Base-by-base conservation (phyloP, 2,797 vertebrate species). In the Pangasius macronema region DNA sequence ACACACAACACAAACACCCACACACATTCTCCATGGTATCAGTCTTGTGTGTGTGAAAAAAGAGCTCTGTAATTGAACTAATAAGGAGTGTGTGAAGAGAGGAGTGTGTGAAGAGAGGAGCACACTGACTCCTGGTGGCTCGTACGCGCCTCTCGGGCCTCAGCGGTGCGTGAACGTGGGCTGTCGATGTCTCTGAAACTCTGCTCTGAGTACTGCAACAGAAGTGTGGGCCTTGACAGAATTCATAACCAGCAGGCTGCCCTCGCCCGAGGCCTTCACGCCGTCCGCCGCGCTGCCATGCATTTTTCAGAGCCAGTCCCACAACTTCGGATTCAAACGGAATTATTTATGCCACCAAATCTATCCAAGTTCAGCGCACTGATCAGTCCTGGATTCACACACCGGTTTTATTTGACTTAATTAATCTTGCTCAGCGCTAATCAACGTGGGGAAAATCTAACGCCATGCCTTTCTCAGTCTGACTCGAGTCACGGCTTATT, bases 21-120 rank as follows among this genome's bases (percentile, higher is more conserved):
- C 55, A 49, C 20, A 83, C 89, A 65, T 72, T 49, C 57, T 68
- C 82, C 3, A 3, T 70, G 57, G 59, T 85, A 83, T 73, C 51
- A 63, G 36, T 55, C 87, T 76, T 5, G 46, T 87, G 20, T 68
- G 85, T 57, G 75, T 87, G 77, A 76, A 88, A 93, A 92, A 90
- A 92, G 88, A 85, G 88, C 63, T 80, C 83, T 77, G 91, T 95
- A 94, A 94, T 94, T 94, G 93, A 90, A 93, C 93, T 94, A 95
- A 94, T 91, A 90, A 89, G 81, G 89, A n/a, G n/a, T n/a, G 87
- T 88, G 84, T 49, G 79, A 84, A 75, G 85, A 57, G 82, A 84
- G 30, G 80, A 83, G 86, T 13, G 3, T 51, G 84, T 88, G 89
- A 90, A 91, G 90, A 92, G 91, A 87, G 88, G 81, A 90, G 89